A percentile compares a stretch with the other conserved stretches of the same genome.
phyloP scores from a whole-genome alignment of 2,113 vertebrate genomes.

The Myiopsitta monachus region DNA sequence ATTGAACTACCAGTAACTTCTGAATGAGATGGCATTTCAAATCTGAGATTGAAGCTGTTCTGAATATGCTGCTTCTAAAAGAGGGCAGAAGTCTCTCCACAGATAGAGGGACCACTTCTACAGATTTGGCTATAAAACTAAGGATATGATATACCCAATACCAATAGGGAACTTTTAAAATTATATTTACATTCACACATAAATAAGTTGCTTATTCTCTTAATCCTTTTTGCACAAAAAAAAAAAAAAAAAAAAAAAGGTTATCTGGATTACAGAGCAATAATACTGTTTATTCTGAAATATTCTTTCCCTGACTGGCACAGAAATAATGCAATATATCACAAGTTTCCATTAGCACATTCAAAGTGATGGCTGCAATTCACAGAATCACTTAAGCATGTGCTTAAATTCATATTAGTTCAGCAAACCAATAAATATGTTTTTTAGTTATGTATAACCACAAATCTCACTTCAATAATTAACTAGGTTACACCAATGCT shows the following conservation, averaged over 20 bases:
- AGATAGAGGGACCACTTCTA: neutral
- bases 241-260: neutral
- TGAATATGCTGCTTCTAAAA: neutral
- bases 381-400: slow-evolving; percentile 9
- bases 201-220: neutral
- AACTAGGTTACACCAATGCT: neutral
- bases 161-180: neutral
- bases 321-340: slow-evolving; percentile 11
- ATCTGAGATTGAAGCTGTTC: neutral
- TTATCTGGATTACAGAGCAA: neutral
- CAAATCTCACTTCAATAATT: neutral
- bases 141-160: neutral
- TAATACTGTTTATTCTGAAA: neutral
- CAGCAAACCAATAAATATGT: neutral
- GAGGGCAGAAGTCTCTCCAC: neutral
- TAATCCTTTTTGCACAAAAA: neutral
- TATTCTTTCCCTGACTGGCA: neutral
- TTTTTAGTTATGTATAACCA: neutral
- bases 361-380: neutral
- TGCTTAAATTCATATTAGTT: slow-evolving; percentile 6
- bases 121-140: neutral
- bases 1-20: neutral
- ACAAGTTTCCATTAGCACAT: neutral
- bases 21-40: neutral
- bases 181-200: neutral